Base-by-base conservation (phyloP, 2,797 vertebrate genomes). In the Chloroceryle amazona region DNA sequence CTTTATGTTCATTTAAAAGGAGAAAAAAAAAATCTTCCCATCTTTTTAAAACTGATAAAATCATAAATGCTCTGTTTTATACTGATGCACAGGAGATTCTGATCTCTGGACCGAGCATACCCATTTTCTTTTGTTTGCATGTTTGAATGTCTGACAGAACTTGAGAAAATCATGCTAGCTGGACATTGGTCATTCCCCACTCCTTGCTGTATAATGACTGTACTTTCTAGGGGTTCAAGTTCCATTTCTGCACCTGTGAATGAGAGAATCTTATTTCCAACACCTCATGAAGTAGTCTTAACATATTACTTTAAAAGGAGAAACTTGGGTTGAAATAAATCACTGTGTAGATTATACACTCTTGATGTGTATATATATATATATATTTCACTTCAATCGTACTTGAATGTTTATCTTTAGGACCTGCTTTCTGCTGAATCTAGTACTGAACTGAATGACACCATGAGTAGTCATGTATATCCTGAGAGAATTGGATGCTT, bases 61-160 rank as follows among this genome's bases (percentile, higher is more conserved):
- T 5, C 8, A 10, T 52, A 41, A 75, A 61, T 41, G 8, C 3
- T 22, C 23, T 46, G 28, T 17, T 23, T 78, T 51, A 11, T 23
- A 28, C 7, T 10, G 1, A 44, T 21, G 9, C 9, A 29, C 4
- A 15, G 57, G 13, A 78, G 22, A 72, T 29, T 61, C 7, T 0
- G 0, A 5, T 39, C 39, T 52, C 51, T 21, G 2, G 4, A 65
- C 8, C 17, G 52, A 26, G 15, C 2, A 3, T 23, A 18, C 6
- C 12, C 10, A 2, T 52, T 72, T 11, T 12, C 29, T 79, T 71
- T 25, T 29, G 7, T 66, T 60, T 44, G 17, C 26, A 31, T 25
- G 3, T 26, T 41, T 42, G 17, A 67, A 25, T 20, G 20, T 31
- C 54, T 81, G 49, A 17, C 12, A 75, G 26, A 62, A 60, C 16